Conservation (phyloP, 2,888 invertebrate genomes). For the Drosophila infuscata region DNA sequence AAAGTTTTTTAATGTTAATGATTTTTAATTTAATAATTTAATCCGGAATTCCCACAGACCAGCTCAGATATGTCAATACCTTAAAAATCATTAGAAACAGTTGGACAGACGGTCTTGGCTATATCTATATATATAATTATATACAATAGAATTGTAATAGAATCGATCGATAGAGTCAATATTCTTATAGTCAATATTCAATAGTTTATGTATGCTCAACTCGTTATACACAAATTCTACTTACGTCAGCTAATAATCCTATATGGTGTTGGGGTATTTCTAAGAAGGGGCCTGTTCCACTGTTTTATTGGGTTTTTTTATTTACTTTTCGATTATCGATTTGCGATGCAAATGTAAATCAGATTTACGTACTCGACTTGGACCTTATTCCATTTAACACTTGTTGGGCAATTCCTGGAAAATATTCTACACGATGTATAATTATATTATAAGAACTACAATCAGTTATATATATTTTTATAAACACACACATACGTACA, state of each 20-base stretch:
- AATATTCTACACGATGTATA: constrained; percentile 41
- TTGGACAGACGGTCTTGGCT: not conserved
- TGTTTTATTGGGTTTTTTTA: constrained; percentile 26
- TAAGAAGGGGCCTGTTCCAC: constrained; percentile 24
- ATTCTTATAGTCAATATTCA: not conserved
- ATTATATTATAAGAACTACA: constrained; percentile 22
- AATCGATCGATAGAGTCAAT: not conserved
- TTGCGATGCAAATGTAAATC: constrained; percentile 46
- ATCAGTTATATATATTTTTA: constrained; percentile 5
- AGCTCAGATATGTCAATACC: too few relatives aligned
- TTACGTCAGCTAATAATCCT: not conserved
- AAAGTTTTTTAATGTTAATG: too few relatives aligned
- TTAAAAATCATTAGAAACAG: not conserved
- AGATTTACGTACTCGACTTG: constrained; percentile 32
- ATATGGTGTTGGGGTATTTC: not conserved
- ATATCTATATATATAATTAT: not conserved
- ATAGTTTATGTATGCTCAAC: too few relatives aligned
- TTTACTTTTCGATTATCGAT: constrained; percentile 39
- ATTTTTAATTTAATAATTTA: too few relatives aligned
- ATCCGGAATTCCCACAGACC: too few relatives aligned
- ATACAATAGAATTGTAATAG: not conserved
- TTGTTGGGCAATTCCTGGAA: constrained; percentile 38
- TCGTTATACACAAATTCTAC: too few relatives aligned
- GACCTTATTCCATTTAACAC: constrained; percentile 45
- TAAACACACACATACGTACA: not conserved